These are phyloP conservation scores for Heliconius melpomene DNA, from an alignment of 1,140 invertebrate genomes.

Conservation along the genomic window DNA sequence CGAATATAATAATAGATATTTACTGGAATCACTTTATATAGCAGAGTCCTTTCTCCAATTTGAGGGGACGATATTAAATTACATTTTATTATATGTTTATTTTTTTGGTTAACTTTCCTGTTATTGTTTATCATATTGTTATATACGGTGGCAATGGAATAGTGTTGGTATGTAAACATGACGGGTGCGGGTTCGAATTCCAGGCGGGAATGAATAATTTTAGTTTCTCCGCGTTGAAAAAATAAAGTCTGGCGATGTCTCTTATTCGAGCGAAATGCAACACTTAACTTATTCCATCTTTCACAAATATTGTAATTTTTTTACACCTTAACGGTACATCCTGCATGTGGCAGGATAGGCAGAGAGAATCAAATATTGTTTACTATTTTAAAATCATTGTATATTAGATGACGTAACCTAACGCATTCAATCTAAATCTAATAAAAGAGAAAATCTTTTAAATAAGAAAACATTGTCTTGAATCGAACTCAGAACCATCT, in stretches of 20 bases:
- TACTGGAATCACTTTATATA: background rate
- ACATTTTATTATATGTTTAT: background rate
- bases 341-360: no score
- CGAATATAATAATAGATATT: constrained; percentile 9
- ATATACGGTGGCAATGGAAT: no score
- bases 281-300: no score
- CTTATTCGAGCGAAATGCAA: no score
- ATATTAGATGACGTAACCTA: background rate
- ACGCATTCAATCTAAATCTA: background rate
- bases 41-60: constrained; percentile 3
- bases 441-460: background rate
- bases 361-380: no score
- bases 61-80: constrained; percentile 1
- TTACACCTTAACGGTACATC: no score
- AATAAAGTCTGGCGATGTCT: no score
- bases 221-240: no score
- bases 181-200: no score
- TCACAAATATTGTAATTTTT: no score
- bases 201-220: background rate
- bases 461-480: no score
- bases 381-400: no score
- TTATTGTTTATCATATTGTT: constrained; percentile 5
- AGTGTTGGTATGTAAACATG: background rate
- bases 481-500: background rate
- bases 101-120: constrained; percentile 1